Base-by-base conservation (phyloP, 2,797 vertebrate genomes). In the Discoglossus pictus region DNA sequence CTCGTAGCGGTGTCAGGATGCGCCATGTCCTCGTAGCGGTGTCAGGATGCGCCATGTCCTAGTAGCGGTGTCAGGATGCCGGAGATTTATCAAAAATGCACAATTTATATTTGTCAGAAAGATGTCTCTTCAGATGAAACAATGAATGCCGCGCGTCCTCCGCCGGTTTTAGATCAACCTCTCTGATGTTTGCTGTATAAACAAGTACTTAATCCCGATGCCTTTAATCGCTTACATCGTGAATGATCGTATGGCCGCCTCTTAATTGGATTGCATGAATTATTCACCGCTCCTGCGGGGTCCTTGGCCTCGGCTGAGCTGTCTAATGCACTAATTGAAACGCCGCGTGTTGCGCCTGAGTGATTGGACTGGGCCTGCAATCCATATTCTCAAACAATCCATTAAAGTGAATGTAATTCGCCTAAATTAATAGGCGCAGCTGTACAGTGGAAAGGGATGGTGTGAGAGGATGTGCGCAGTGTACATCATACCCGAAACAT, bases 401-500 rank as follows among this genome's bases (percentile, higher is more conserved):
- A 68, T 68, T 68, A 68, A 68, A 59, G 54, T 68, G 54, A 68
- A 59, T 68, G 54, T 68, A 67, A 67, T 67, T 67, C 59, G 64
- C 43, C 54, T 67, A 67, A 67, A 67, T 67, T 67, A 67, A 67
- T 67, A 67, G 64, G 46, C 44, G 40, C 50, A 10, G 18, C 24
- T 58, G 43, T 42, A 17, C 16, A 50, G 44, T 51, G 43, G 43
- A 44, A 51, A 44, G 51, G 44, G 43, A 62, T 50, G 15, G 59
- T 21, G 35, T 27, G 18, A 18, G 31, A 62, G 60, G 60, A 67
- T 58, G 54, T 39, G 9, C n/a, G n/a, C n/a, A n/a, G n/a, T n/a
- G n/a, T n/a, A n/a, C n/a, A n/a, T n/a, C n/a, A n/a, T n/a, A n/a
- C n/a, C n/a, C n/a, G n/a, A n/a, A n/a, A n/a, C n/a, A n/a, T n/a